phyloP scores from a whole-genome alignment of 2,888 invertebrate genomes.

The Leucozona laternaria region DNA sequence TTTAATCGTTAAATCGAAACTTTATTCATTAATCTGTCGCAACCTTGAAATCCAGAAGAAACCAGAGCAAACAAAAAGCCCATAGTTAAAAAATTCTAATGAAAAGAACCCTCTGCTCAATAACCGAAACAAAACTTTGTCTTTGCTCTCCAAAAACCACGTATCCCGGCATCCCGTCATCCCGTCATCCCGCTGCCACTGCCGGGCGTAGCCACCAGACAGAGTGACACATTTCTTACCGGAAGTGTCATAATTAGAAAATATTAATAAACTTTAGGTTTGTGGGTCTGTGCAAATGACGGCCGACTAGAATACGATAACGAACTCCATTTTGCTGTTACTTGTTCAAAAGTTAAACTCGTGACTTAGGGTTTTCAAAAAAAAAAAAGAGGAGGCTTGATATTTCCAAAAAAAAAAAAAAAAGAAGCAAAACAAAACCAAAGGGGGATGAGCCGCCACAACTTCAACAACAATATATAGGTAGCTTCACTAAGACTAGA shows the following conservation, averaged over 20 bases:
- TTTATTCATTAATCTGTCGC: constrained; percentile 73
- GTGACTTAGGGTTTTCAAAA: constrained; percentile 60
- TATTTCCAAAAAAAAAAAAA: constrained; percentile 38
- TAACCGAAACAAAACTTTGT: constrained; percentile 65
- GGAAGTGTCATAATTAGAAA: constrained; percentile 73
- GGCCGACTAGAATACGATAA: constrained; percentile 18
- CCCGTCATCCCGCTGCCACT: background rate
- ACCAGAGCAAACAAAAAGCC: constrained; percentile 42
- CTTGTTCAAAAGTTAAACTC: constrained; percentile 67
- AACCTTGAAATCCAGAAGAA: constrained; percentile 68
- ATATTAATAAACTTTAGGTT: constrained; percentile 72
- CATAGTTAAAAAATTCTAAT: constrained; percentile 47
- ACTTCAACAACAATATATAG: constrained; percentile 70
- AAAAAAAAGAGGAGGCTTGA: constrained; percentile 54
- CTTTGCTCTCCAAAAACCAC: constrained; percentile 29
- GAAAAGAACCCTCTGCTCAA: constrained; percentile 36
- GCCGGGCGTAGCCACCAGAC: constrained; percentile 28
- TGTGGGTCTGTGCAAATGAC: constrained; percentile 47
- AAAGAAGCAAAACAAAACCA: constrained; percentile 20
- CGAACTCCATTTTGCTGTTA: constrained; percentile 56
- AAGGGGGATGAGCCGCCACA: constrained; percentile 67
- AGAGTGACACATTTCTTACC: constrained; percentile 64
- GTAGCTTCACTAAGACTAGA: constrained; percentile 47
- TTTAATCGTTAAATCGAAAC: constrained; percentile 72
- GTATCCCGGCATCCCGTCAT: background rate